phyloP scores from a whole-genome alignment of 2,888 invertebrate genomes.

The Heliconius sara region DNA sequence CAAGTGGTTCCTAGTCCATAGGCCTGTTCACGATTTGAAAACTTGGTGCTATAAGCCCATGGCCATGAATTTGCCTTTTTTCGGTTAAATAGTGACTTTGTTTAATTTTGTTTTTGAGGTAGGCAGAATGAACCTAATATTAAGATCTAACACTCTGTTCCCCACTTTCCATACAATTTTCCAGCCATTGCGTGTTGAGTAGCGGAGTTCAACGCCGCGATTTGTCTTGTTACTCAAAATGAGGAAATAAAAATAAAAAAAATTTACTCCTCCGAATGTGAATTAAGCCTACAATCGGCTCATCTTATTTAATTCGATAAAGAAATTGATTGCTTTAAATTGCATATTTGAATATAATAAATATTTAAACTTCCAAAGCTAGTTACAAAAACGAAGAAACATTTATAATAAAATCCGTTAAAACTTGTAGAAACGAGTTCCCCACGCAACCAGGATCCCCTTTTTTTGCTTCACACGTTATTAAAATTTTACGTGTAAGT shows the following conservation, averaged over 20 bases:
- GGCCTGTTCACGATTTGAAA: not conserved
- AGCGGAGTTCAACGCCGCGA: no score
- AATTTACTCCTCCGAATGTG: no score
- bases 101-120: not conserved
- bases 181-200: no score
- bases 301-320: no score
- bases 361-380: not conserved
- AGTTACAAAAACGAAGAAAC: not conserved
- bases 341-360: not conserved
- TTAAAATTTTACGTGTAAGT: not conserved
- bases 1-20: conserved; percentile 23
- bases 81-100: not conserved
- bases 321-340: not conserved
- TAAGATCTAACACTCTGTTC: no score
- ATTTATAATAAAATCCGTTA: conserved; percentile 1
- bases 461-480: conserved; percentile 28
- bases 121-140: no score
- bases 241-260: no score
- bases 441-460: conserved; percentile 38
- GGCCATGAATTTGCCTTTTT: not conserved
- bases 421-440: conserved; percentile 46
- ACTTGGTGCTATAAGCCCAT: not conserved
- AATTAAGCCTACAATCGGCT: no score
- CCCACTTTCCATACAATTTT: no score
- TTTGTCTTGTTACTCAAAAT: no score